A percentile compares a stretch with the other conserved stretches of the same genome.
Conservation (phyloP, 2,797 vertebrate species). For the Lepus townsendii region DNA sequence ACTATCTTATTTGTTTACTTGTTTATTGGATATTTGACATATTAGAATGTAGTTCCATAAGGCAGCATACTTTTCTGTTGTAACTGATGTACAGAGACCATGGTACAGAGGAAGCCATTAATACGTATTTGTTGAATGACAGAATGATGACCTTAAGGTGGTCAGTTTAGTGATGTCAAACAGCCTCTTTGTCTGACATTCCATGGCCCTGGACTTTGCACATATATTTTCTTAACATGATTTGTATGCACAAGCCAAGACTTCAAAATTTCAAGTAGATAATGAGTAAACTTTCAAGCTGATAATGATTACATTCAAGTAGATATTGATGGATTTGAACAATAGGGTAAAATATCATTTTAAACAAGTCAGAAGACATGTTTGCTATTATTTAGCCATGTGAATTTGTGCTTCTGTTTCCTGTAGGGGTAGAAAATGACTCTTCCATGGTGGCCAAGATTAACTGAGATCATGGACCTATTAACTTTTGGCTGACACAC, state of each 20-base stretch:
- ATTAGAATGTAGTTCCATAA: background rate
- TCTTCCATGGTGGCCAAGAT: background rate
- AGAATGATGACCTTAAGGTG: background rate
- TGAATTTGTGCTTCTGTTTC: background rate
- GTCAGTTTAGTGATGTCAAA: background rate
- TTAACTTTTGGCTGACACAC: background rate
- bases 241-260: conserved; percentile 11
- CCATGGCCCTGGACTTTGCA: background rate
- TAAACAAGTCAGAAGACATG: background rate
- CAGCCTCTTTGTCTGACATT: background rate
- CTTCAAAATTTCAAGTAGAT: background rate
- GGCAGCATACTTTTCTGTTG: background rate
- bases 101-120: background rate
- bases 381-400: background rate
- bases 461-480: background rate
- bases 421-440: background rate
- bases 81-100: background rate
- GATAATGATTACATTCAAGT: background rate
- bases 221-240: background rate
- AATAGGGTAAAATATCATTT: background rate
- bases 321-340: background rate
- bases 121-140: background rate
- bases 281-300: background rate
- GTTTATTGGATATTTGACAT: background rate
- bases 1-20: background rate